phyloP scores from a whole-genome alignment of 1,140 invertebrate genomes.

The Drosophila pseudoobscura region DNA sequence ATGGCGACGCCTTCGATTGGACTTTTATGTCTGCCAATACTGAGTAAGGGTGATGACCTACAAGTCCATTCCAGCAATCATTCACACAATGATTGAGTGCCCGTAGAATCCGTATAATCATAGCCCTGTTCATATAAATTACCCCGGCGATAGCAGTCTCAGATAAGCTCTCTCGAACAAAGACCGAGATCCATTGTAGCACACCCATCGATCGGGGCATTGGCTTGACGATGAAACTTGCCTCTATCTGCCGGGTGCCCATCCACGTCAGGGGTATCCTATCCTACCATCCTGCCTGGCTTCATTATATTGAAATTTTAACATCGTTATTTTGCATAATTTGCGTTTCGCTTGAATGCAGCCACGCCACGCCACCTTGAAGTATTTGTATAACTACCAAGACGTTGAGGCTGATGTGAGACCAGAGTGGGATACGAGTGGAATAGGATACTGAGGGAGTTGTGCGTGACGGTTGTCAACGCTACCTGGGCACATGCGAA shows the following conservation, averaged over 20 bases:
- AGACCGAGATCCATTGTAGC: no score
- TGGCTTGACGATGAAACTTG: conserved; percentile 29
- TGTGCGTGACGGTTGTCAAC: conserved; percentile 55
- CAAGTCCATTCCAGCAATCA: no score
- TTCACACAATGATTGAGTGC: no score
- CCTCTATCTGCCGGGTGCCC: conserved; percentile 7
- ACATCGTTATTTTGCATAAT: conserved; percentile 65
- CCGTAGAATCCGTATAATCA: no score
- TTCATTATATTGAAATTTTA: conserved; percentile 66
- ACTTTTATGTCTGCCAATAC: conserved; percentile 41
- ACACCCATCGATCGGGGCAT: background rate
- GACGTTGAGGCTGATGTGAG: no score
- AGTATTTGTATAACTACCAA: conserved; percentile 44
- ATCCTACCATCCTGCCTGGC: conserved; percentile 17
- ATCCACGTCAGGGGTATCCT: background rate
- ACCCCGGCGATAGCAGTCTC: no score
- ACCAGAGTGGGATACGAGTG: no score
- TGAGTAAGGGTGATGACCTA: background rate
- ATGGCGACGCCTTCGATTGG: conserved; percentile 52
- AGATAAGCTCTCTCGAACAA: background rate
- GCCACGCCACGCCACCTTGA: conserved; percentile 25
- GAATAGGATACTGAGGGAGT: background rate
- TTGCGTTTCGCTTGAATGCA: conserved; percentile 60
- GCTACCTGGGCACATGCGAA: conserved; percentile 60
- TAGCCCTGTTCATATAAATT: no score